A percentile compares a stretch with the other conserved stretches of the same genome.
These are phyloP conservation scores for Neotoma lepida DNA, from an alignment of 2,113 vertebrate genomes.

Conservation along the genomic window DNA sequence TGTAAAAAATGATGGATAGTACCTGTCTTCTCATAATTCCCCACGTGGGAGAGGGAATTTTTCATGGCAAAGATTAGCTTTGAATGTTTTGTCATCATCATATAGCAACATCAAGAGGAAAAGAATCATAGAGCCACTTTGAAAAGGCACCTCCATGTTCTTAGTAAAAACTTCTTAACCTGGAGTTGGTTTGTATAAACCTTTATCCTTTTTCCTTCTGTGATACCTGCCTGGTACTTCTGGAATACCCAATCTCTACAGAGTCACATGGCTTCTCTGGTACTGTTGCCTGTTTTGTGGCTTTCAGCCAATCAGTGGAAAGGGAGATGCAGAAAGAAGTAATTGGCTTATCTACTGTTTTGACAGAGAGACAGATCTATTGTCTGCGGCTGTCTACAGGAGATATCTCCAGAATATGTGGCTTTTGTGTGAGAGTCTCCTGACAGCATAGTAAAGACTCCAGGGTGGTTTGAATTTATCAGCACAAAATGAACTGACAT, in stretches of 20 bases:
- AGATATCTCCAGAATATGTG: neutral
- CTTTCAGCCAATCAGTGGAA: neutral
- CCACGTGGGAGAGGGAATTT: neutral
- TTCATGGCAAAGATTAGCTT: neutral
- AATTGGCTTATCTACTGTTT: slow-evolving; percentile 45
- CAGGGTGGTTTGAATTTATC: slow-evolving; percentile 23
- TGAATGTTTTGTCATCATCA: neutral
- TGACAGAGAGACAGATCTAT: slow-evolving; percentile 33
- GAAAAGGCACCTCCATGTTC: neutral
- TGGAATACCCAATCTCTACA: neutral
- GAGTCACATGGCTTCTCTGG: neutral
- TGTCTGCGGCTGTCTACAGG: neutral
- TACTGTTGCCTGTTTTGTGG: neutral
- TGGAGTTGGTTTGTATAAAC: too few species aligned
- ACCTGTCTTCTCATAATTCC: neutral
- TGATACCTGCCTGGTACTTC: neutral
- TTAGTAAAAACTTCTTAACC: neutral
- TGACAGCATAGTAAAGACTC: neutral
- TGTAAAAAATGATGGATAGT: neutral
- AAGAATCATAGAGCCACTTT: neutral
- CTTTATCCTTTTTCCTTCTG: neutral
- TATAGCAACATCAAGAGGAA: neutral
- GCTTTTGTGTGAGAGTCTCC: slow-evolving; percentile 44
- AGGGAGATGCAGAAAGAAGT: neutral
- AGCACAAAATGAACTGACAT: slow-evolving; percentile 38